Base-by-base conservation (phyloP, 2,888 invertebrate species). In the Spisula subtruncata region DNA sequence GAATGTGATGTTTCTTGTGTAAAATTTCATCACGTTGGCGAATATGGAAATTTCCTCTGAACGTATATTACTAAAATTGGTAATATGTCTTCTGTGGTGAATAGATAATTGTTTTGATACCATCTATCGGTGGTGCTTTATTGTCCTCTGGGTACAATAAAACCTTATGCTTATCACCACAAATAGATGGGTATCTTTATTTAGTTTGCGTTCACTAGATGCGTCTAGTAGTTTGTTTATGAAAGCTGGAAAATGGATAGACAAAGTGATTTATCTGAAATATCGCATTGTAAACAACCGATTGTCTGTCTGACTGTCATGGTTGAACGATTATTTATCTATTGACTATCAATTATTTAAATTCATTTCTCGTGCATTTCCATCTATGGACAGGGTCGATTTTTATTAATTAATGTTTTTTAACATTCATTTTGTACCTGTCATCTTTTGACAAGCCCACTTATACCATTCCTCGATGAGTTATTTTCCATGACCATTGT, bases 81-180 rank as follows among this genome's bases (percentile, higher is more conserved):
- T 32, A 32, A 75, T 75, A 75, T 75, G 32, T 75, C 75, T 32
- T 75, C 75, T 35, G 16, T 32, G 18, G 1, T 25, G 75, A 35
- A 75, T 75, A 75, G 18, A 75, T 75, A 75, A 75, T 75, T 75
- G 32, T 75, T 75, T 75, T 75, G 75, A 75, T 75, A 75, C 14
- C 18, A 75, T 75, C 75, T 75, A 35, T 75, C 6, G 14, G 75
- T 6, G 35, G 35, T 18, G 16, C 18, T 75, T 75, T 75, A 75
- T 75, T 75, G 75, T 32, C 75, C 60, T 18, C n/a, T 18, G 35
- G 29, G 12, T 16, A 32, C 29, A 75, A 35, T 35, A 75, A 75
- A 75, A 75, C 16, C 75, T 32, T 35, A 41, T 29, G n/a, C 75
- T 75, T 75, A 75, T 35, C 75, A 75, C n/a, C 75, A 75, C 75